Conservation (phyloP, 2,888 invertebrate genomes). For the Prionchulus punctatus region DNA sequence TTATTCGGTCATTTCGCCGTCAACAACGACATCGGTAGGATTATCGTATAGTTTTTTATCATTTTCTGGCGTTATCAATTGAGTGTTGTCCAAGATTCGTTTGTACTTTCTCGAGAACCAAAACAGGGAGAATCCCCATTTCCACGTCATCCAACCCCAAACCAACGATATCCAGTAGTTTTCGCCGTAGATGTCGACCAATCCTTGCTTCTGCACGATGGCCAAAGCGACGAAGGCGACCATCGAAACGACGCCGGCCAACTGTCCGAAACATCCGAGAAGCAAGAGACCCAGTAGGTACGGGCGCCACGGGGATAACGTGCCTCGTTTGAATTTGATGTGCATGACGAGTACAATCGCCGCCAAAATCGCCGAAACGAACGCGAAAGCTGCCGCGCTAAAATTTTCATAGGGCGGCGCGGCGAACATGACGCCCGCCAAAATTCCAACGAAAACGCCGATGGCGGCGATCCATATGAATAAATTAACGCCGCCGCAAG, state of each 20-base stretch:
- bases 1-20: too few relatives aligned
- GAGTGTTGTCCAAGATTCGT: neutral
- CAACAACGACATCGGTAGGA: too few relatives aligned
- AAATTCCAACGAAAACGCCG: neutral
- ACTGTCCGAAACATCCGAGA: slow-evolving; percentile 2
- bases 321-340: neutral
- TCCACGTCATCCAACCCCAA: slow-evolving; percentile 13
- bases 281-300: neutral
- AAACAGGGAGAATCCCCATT: slow-evolving; percentile 11
- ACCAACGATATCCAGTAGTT: slow-evolving; percentile 9
- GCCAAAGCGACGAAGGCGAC: slow-evolving; percentile 9
- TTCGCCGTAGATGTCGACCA: slow-evolving; percentile 4
- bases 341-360: neutral
- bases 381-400: neutral
- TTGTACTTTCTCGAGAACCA: slow-evolving; percentile 10
- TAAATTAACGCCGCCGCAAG: too few relatives aligned
- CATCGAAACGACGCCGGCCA: neutral
- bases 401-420: neutral
- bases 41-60: too few relatives aligned
- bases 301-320: neutral
- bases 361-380: neutral
- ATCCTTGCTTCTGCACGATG: neutral
- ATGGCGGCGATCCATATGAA: neutral
- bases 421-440: neutral
- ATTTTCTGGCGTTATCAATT: too few relatives aligned